phyloP scores from a whole-genome alignment of 2,888 invertebrate genomes.

The Vanessa cardui region DNA sequence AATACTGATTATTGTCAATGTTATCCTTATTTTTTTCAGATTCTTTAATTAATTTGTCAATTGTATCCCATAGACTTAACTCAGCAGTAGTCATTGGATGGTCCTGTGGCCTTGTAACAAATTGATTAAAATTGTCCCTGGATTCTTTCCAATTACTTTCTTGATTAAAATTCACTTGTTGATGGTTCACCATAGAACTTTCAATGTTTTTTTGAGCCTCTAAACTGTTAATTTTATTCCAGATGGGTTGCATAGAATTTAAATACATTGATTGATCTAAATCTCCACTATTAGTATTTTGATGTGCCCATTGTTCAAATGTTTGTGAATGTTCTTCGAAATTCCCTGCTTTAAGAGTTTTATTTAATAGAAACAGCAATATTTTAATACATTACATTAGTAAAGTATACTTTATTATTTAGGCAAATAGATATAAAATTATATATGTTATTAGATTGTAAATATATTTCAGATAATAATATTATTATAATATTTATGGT shows the following conservation, averaged over 20 bases:
- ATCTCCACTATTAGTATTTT: constrained; percentile 1
- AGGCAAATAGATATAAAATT: not conserved
- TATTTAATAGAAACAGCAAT: not conserved
- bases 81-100: not conserved
- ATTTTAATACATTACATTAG: not conserved
- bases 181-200: not conserved
- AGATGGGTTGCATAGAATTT: not conserved
- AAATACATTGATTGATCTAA: not conserved
- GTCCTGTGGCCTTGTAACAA: not conserved
- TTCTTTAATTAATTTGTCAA: constrained; percentile 16
- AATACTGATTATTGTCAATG: not conserved
- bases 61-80: constrained; percentile 14
- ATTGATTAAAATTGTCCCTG: constrained; percentile 6
- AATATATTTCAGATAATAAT: too few relatives aligned
- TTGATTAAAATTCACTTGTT: not conserved
- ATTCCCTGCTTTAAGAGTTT: constrained; percentile 5
- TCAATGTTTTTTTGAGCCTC: not conserved
- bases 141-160: not conserved
- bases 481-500: too few relatives aligned
- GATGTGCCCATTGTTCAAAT: not conserved
- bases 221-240: constrained; percentile 9
- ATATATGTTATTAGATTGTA: too few relatives aligned
- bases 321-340: not conserved
- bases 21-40: constrained; percentile 16
- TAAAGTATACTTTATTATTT: not conserved